phyloP scores from a whole-genome alignment of 2,797 vertebrate genomes.

The Zenarchopterus dispar region DNA sequence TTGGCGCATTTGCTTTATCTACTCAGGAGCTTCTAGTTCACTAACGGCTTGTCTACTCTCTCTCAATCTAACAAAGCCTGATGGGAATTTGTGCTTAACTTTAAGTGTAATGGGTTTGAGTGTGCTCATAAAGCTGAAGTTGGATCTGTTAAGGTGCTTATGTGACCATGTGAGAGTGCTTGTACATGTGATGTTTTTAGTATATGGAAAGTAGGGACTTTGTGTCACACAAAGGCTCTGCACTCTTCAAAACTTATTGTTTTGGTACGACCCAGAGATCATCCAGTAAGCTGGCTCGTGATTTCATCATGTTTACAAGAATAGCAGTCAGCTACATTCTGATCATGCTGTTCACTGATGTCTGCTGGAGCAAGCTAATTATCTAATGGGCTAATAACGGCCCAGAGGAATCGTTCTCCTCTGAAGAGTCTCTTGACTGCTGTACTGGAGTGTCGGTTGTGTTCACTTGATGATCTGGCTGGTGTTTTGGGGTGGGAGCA shows the following conservation, averaged over 20 bases:
- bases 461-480: constrained; percentile 55
- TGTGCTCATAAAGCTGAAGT: constrained; percentile 33
- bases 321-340: constrained; percentile 8
- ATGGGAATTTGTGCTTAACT: constrained; percentile 28
- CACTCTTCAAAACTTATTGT: background rate
- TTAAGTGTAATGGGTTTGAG: constrained; percentile 4
- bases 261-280: constrained; percentile 16
- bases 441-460: constrained; percentile 42
- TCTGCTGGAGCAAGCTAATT: constrained; percentile 51
- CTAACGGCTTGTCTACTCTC: constrained; percentile 1
- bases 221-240: background rate
- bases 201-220: constrained; percentile 23
- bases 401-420: constrained; percentile 41
- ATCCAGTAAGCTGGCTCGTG: constrained; percentile 3
- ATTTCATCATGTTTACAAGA: constrained; percentile 41
- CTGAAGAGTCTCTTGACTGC: constrained; percentile 44
- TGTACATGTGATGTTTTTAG: constrained; percentile 15
- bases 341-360: constrained; percentile 32
- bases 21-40: constrained; percentile 46
- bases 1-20: constrained; percentile 31
- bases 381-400: constrained; percentile 68
- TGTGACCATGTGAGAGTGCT: constrained; percentile 20
- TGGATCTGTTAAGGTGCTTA: constrained; percentile 35
- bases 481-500: constrained; percentile 21
- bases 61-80: constrained; percentile 2